Evolutionary conservation across 2,113 vertebrate species (phyloP).

Genomic region (Lampris megalopsis): DNA sequence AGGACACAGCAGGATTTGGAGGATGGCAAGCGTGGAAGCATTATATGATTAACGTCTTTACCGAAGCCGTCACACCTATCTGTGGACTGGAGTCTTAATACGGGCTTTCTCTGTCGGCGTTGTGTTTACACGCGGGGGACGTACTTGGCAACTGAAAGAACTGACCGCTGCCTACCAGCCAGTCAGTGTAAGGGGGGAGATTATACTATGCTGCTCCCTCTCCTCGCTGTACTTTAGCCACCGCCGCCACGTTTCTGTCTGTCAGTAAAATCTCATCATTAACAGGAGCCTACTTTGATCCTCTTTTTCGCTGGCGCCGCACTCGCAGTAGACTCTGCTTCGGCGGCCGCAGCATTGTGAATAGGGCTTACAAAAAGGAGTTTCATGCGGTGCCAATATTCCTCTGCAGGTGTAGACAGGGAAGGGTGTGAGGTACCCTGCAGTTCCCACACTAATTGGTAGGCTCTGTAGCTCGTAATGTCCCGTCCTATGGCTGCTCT

Average conservation of each 20-base stretch:
- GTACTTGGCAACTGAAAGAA: constrained; percentile 43
- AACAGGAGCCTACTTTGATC: background rate
- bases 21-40: constrained; percentile 39
- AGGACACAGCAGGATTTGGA: constrained; percentile 34
- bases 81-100: constrained; percentile 33
- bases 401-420: constrained; percentile 31
- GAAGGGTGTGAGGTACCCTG: constrained; percentile 50
- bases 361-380: constrained; percentile 50
- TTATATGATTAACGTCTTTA: constrained; percentile 63
- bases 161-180: constrained; percentile 16
- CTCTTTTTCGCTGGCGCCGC: constrained; percentile 11
- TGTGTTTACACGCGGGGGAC: constrained; percentile 45
- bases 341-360: constrained; percentile 53
- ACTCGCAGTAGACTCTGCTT: constrained; percentile 18
- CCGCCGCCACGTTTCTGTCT: constrained; percentile 35
- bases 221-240: constrained; percentile 37
- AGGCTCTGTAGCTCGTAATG: constrained; percentile 47
- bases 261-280: constrained; percentile 50
- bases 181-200: constrained; percentile 41
- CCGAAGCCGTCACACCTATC: constrained; percentile 50
- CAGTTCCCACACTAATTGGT: constrained; percentile 66
- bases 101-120: constrained; percentile 23
- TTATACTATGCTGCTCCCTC: constrained; percentile 39
- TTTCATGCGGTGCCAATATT: constrained; percentile 50
- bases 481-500: constrained; percentile 65